Evolutionary conservation across 1,140 invertebrate genomes (phyloP).

Genomic region (Leptinotarsa undecemlineata): DNA sequence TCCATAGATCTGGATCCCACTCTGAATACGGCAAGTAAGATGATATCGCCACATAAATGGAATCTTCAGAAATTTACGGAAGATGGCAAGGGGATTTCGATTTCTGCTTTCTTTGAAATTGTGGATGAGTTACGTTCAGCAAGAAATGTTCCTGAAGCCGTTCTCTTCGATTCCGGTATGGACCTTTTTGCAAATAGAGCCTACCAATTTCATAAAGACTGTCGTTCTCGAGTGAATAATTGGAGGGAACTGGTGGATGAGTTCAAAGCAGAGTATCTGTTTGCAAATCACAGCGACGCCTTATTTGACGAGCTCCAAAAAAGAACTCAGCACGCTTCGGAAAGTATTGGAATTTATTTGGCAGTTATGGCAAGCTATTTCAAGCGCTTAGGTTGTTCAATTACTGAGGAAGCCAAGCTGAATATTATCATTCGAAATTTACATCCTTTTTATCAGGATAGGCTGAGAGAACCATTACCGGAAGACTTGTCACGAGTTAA

Average conservation of each 20-base stretch:
- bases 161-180: slow-evolving; percentile 28
- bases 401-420: slow-evolving; percentile 24
- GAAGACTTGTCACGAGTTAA: slow-evolving; percentile 14
- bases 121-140: slow-evolving; percentile 20
- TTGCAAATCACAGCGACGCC: slow-evolving; percentile 27
- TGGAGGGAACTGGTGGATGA: slow-evolving; percentile 31
- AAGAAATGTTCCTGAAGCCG: slow-evolving; percentile 15
- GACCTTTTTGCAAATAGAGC: slow-evolving; percentile 31
- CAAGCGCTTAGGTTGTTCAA: slow-evolving; percentile 12
- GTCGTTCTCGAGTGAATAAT: slow-evolving; percentile 17
- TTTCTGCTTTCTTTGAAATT: slow-evolving; percentile 31
- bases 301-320: slow-evolving; percentile 33
- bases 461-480: slow-evolving; percentile 24
- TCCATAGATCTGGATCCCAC: background rate
- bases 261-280: slow-evolving; percentile 35
- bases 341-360: slow-evolving; percentile 31
- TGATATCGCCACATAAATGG: slow-evolving; percentile 14
- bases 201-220: slow-evolving; percentile 40
- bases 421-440: slow-evolving; percentile 27
- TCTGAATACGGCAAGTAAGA: background rate
- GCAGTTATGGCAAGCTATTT: slow-evolving; percentile 32
- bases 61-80: slow-evolving; percentile 14
- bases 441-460: slow-evolving; percentile 32
- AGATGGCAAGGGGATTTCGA: slow-evolving; percentile 8
- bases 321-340: slow-evolving; percentile 28